Percentiles rank a stretch among this genome's conserved stretches.
Conservation (phyloP, 1,140 invertebrate species). For the Nasonia longicornis region DNA sequence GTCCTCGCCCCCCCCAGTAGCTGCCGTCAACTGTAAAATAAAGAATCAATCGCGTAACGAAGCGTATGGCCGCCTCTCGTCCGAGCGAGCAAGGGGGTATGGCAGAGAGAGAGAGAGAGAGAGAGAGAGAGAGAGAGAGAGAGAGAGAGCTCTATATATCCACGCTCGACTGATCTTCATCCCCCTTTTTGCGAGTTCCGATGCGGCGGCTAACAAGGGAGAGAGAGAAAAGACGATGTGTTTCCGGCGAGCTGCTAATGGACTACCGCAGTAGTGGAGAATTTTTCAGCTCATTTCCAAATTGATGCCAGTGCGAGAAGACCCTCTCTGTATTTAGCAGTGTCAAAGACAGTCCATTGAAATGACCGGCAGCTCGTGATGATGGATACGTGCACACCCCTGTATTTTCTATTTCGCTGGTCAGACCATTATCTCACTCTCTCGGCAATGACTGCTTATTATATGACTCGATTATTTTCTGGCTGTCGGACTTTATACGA, state of each 20-base stretch:
- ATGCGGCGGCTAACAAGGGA: slow-evolving; percentile 32
- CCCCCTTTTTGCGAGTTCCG: slow-evolving; percentile 33
- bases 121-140: neutral
- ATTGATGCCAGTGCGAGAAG: neutral
- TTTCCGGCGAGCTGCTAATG: slow-evolving; percentile 37
- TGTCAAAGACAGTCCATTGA: too few relatives aligned
- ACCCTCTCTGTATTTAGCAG: too few relatives aligned
- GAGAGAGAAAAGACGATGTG: slow-evolving; percentile 5
- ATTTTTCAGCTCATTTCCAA: slow-evolving; percentile 40
- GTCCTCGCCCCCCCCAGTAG: neutral
- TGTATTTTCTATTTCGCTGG: slow-evolving; percentile 10
- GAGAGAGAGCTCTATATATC: neutral
- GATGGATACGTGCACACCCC: too few relatives aligned
- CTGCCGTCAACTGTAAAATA: slow-evolving; percentile 43
- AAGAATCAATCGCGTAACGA: slow-evolving; percentile 44
- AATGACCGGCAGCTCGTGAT: too few relatives aligned
- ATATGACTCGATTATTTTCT: too few relatives aligned
- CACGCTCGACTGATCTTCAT: slow-evolving; percentile 24
- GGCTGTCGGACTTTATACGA: too few relatives aligned
- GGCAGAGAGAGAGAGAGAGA: too few relatives aligned
- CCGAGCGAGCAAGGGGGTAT: neutral
- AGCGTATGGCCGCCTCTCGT: slow-evolving; percentile 16
- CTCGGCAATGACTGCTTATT: too few relatives aligned
- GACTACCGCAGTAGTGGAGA: slow-evolving; percentile 17
- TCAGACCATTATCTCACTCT: too few relatives aligned